A percentile compares a stretch with the other conserved stretches of the same genome.
These are phyloP conservation scores for Ernsta delagoae DNA, from an alignment of 2,888 invertebrate species.

Conservation along the genomic window DNA sequence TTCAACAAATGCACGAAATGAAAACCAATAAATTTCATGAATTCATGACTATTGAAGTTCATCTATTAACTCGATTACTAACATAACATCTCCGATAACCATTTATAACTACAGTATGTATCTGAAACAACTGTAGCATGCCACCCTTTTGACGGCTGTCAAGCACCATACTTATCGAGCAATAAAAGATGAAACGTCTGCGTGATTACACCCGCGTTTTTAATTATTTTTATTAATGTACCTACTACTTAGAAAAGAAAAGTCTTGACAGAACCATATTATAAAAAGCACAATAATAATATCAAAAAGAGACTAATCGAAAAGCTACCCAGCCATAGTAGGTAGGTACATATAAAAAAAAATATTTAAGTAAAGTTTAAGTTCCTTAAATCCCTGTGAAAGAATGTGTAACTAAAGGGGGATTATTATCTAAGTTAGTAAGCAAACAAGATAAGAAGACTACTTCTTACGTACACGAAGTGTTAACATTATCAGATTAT, in stretches of 20 bases:
- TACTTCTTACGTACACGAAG: constrained; percentile 53
- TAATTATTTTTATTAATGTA: neutral
- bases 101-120: too few species aligned
- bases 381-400: constrained; percentile 23
- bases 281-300: too few species aligned
- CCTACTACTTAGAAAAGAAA: too few species aligned
- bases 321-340: too few species aligned
- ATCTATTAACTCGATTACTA: neutral
- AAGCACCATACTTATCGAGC: constrained; percentile 29
- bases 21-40: constrained; percentile 1
- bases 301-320: too few species aligned
- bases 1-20: constrained; percentile 54
- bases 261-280: too few species aligned
- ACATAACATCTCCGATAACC: neutral
- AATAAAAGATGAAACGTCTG: constrained; percentile 22
- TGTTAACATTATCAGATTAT: constrained; percentile 60
- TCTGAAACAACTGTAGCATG: constrained; percentile 11
- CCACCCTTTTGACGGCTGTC: constrained; percentile 20
- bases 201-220: neutral
- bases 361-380: constrained; percentile 6
- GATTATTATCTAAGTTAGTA: constrained; percentile 48
- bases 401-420: constrained; percentile 41
- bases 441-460: constrained; percentile 69
- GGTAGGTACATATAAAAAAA: neutral
- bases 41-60: neutral